phyloP scores from a whole-genome alignment of 2,797 vertebrate genomes.

The Enteromius viviparus region DNA sequence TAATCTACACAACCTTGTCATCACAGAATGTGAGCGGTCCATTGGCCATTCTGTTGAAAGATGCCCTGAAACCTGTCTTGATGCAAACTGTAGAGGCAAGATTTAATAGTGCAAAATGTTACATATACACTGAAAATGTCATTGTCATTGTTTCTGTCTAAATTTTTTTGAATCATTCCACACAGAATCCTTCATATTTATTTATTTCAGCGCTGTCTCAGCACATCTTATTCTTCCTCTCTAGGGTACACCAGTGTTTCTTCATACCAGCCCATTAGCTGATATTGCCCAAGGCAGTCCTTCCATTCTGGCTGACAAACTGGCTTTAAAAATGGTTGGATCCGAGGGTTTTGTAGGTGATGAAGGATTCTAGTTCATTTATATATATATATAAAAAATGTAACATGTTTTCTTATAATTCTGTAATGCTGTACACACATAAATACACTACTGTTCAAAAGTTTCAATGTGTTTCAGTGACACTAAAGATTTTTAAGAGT shows the following conservation, averaged over 20 bases:
- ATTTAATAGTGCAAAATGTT: background rate
- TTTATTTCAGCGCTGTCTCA: background rate
- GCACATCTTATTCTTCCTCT: background rate
- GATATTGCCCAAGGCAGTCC: conserved; percentile 85
- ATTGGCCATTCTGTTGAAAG: conserved; percentile 41
- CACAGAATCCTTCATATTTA: background rate
- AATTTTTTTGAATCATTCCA: background rate
- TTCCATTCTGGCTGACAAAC: conserved; percentile 84
- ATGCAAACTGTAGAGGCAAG: conserved; percentile 57
- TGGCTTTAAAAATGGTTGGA: conserved; percentile 86
- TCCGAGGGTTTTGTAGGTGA: conserved; percentile 86
- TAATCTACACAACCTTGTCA: conserved; percentile 14
- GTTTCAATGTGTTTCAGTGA: background rate
- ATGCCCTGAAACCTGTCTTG: conserved; percentile 53
- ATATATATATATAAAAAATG: background rate
- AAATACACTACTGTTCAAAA: background rate
- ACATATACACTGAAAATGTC: background rate
- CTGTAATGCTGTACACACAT: background rate
- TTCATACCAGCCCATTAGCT: conserved; percentile 85
- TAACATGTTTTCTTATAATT: background rate
- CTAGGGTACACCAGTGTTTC: conserved; percentile 85
- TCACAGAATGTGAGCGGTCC: conserved; percentile 48
- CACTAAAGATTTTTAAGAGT: background rate
- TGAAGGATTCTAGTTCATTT: background rate
- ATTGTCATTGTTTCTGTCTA: conserved; percentile 16